Conservation (phyloP, 2,797 vertebrate genomes). For the Sebastes elongatus region DNA sequence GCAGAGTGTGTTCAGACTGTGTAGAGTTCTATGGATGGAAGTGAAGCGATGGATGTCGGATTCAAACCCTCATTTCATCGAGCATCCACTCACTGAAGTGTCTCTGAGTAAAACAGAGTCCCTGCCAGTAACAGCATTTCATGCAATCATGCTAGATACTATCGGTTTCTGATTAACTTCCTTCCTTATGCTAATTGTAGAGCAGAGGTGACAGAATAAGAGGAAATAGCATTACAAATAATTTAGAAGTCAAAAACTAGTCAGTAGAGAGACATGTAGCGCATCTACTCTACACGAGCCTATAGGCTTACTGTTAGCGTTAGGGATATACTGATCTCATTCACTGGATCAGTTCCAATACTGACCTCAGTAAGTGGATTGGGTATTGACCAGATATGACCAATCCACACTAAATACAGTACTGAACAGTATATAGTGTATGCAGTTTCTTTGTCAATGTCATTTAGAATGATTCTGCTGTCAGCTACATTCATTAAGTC, state of each 20-base stretch:
- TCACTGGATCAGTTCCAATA: not conserved
- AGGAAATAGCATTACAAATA: not conserved
- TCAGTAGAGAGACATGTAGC: not conserved
- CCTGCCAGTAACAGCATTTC: not conserved
- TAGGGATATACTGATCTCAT: not conserved
- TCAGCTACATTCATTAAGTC: not conserved
- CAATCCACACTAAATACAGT: not conserved
- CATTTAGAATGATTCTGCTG: not conserved
- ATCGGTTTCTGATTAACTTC: conserved; percentile 28
- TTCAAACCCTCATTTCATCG: not conserved
- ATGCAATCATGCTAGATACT: conserved; percentile 30
- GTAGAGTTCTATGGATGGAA: not conserved
- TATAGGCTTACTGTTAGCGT: not conserved
- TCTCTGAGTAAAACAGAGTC: not conserved
- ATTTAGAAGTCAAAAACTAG: not conserved
- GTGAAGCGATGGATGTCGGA: not conserved
- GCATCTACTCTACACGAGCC: not conserved
- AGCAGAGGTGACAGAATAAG: not conserved
- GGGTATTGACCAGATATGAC: not conserved
- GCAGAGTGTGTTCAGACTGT: not conserved
- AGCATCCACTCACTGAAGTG: not conserved
- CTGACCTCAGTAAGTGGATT: not conserved
- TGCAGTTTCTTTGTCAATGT: not conserved
- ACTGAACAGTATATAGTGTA: not conserved
- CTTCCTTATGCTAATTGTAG: not conserved